A percentile compares a stretch with the other conserved stretches of the same genome.
Conservation (phyloP, 2,888 invertebrate genomes). For the Epirrhoe tristata region DNA sequence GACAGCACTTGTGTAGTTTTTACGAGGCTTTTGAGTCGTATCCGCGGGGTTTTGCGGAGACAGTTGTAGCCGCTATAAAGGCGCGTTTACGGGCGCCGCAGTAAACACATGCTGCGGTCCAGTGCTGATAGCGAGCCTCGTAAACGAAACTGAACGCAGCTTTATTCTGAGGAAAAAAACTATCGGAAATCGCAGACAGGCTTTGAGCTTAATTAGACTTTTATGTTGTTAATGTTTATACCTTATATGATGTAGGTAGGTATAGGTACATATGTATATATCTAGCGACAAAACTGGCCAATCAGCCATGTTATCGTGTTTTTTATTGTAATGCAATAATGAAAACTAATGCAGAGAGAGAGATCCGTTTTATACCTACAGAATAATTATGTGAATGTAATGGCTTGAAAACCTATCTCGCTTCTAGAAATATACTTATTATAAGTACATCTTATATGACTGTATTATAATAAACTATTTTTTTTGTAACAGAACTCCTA, state of each 20-base stretch:
- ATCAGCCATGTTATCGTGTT: neutral
- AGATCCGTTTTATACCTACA: no score
- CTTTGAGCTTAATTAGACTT: neutral
- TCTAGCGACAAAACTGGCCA: neutral
- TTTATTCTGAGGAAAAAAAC: constrained; percentile 41
- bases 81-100: constrained; percentile 61
- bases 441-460: neutral
- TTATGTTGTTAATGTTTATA: neutral
- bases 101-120: constrained; percentile 68
- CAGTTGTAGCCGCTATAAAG: constrained; percentile 66
- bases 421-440: neutral
- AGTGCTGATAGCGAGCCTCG: constrained; percentile 59
- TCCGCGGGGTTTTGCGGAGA: constrained; percentile 54
- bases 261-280: no score
- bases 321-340: neutral
- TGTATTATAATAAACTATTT: neutral
- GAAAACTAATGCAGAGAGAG: no score
- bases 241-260: neutral
- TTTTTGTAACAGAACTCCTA: neutral
- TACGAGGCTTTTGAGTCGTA: constrained; percentile 62
- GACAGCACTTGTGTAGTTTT: constrained; percentile 64
- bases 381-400: no score
- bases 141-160: constrained; percentile 55
- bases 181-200: constrained; percentile 6
- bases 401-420: neutral